Conservation (phyloP, 30 jellyfish, hydroid and myxozoan genomes). For the Mastigias papua region DNA sequence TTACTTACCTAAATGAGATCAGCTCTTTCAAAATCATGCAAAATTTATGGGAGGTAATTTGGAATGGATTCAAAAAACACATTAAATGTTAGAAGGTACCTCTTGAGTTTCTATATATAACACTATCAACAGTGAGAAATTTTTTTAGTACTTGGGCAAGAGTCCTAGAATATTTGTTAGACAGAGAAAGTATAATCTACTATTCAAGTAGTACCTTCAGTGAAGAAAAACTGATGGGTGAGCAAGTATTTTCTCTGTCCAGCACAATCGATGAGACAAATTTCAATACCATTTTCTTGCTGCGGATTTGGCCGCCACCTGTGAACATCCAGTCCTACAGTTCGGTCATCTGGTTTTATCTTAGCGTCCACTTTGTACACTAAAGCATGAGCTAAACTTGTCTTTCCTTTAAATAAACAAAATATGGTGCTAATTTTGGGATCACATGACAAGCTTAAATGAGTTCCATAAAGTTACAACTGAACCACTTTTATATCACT, state of each 20-base stretch:
- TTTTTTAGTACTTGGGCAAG: no score
- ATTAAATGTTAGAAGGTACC: no score
- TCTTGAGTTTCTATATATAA: no score
- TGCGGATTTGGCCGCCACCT: constrained; percentile 85
- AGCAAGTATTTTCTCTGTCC: constrained; percentile 93
- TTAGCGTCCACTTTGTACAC: constrained; percentile 62
- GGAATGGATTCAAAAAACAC: no score
- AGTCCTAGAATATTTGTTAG: no score
- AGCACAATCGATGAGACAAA: constrained; percentile 93
- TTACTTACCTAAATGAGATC: no score
- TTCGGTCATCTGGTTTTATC: constrained; percentile 56
- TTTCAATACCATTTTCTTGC: constrained; percentile 54
- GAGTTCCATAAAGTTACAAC: no score
- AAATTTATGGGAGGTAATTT: no score
- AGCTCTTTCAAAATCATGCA: no score
- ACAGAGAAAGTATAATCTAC: not conserved
- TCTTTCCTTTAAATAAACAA: constrained; percentile 76
- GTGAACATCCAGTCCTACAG: constrained; percentile 88
- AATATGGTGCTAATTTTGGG: not conserved
- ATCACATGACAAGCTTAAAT: not conserved
- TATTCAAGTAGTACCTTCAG: constrained; percentile 69
- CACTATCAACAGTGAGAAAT: no score
- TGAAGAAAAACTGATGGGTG: constrained; percentile 91
- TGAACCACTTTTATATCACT: no score
- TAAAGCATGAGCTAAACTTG: constrained; percentile 83